Evolutionary conservation across 2,113 vertebrate species (phyloP), one percentile per base, ranked within the genome.

Genomic region (Cyrtonyx montezumae): DNA sequence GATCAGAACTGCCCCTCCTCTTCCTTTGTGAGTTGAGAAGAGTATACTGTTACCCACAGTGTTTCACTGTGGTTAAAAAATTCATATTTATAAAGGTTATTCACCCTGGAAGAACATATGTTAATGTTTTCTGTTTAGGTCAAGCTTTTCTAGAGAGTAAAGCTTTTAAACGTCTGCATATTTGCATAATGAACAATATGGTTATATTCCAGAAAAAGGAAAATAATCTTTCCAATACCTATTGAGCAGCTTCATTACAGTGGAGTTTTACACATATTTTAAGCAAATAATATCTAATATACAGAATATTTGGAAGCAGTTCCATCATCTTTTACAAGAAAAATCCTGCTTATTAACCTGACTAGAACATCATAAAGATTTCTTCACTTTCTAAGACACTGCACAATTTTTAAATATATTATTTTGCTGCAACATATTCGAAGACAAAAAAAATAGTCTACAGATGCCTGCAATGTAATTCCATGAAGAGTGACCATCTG

Each of bases 91-190:
- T 81, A 93, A 94, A 76, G 91, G 42, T 90, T 90, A 91, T 93
- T 93, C 87, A 88, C 56, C 87, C 76, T 94, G 91, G 88, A 95
- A 94, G 51, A 53, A 53, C 9, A 94, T 32, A 91, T 90, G 90
- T 63, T 96, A 96, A 96, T 93, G 65, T 90, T 63, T 21, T 88
- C 89, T 82, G 58, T 86, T 58, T 74, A 85, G 58, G 94, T 95
- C 56, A 94, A 93, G 79, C 79, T 94, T 95, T 97, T 95, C 81
- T 89, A 76, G 91, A 93, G 95, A 97, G 92, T 96, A 92, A 94
- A 87, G 70, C 59, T 94, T 97, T 96, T 96, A 95, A 96, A 94
- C 83, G 48, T 93, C 79, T 92, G 66, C 63, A 53, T 88, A 80
- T 95, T 97, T 96, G 79, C 73, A 85, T 92, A 79, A 20, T 63